Base-by-base conservation (phyloP, 2,797 vertebrate species). In the Sibirionetta formosa region DNA sequence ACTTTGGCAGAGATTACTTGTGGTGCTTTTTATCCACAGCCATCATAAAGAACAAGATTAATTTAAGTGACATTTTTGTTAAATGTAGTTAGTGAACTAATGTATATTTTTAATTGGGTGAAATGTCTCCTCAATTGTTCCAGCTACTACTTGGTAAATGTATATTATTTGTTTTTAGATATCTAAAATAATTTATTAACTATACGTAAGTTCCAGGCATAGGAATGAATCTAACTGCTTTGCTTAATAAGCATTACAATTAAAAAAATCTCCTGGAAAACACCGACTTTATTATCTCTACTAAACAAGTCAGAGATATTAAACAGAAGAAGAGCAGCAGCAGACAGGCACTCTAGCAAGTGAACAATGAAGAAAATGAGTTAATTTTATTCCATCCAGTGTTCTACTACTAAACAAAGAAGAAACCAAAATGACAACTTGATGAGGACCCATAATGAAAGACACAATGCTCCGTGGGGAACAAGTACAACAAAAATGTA, bases 401-500 rank as follows among this genome's bases (percentile, higher is more conserved):
- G 48, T 40, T 71, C 69, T 56, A 73, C 29, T 26, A 60, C 5
- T 48, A 60, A 63, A 61, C 29, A 26, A 86, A 69, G 58, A 69
- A 75, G 75, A 82, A 50, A 80, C 31, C 27, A 42, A 87, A 82
- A 86, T 31, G 36, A 93, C 29, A 82, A 35, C 35, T 53, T 84
- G 11, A 50, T 58, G 40, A 82, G 60, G 78, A 78, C 72, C 71
- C 73, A 75, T 61, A 88, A 82, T 33, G 78, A 66, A 64, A 35
- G 50, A 82, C 64, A 69, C 65, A 73, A 78, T 82, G 94, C 76
- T 36, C 33, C 72, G 77, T 71, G 83, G 71, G 91, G 82, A 91
- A 97, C 44, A 89, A 71, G 81, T 48, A 94, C 86, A 89, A 94
- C 54, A 90, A 40, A 91, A 92, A 92, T 46, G 50, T 72, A 78